Conservation (phyloP, 2,797 vertebrate species). For the Choloepus didactylus region DNA sequence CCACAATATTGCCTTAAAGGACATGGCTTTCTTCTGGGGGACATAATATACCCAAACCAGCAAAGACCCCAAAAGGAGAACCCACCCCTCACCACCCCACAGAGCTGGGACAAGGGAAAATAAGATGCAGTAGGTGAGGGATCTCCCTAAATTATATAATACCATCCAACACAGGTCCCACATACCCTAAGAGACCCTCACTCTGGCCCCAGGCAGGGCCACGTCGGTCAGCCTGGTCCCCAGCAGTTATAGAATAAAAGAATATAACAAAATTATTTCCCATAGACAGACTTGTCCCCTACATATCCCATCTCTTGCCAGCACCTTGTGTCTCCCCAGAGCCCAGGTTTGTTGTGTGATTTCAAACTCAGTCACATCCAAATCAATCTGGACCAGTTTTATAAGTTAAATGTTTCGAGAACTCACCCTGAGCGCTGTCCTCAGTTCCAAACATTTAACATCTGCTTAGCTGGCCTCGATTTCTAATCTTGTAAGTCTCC, state of each 20-base stretch:
- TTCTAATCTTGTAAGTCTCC: conserved; percentile 32
- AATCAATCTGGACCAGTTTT: conserved; percentile 79
- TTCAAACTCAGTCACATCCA: conserved; percentile 70
- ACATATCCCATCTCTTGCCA: background rate
- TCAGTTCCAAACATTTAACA: conserved; percentile 75
- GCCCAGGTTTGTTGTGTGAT: background rate
- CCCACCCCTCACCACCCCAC: background rate
- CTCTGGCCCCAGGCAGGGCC: background rate
- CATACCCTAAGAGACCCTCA: background rate
- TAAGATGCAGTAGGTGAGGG: background rate
- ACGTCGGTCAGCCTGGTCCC: background rate
- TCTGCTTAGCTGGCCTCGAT: conserved; percentile 72
- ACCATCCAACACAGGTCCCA: background rate
- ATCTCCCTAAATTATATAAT: background rate
- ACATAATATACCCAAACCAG: no score
- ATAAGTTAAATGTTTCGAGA: conserved; percentile 78
- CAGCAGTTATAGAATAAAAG: conserved; percentile 8
- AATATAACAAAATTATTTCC: background rate
- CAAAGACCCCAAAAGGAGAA: background rate
- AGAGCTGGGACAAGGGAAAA: background rate
- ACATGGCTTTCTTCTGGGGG: no score
- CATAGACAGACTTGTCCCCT: background rate
- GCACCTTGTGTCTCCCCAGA: background rate
- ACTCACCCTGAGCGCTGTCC: conserved; percentile 69
- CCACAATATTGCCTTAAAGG: no score